A percentile compares a stretch with the other conserved stretches of the same genome.
Evolutionary conservation across 2,797 vertebrate genomes (phyloP).

Genomic region (Labeo calbasu): DNA sequence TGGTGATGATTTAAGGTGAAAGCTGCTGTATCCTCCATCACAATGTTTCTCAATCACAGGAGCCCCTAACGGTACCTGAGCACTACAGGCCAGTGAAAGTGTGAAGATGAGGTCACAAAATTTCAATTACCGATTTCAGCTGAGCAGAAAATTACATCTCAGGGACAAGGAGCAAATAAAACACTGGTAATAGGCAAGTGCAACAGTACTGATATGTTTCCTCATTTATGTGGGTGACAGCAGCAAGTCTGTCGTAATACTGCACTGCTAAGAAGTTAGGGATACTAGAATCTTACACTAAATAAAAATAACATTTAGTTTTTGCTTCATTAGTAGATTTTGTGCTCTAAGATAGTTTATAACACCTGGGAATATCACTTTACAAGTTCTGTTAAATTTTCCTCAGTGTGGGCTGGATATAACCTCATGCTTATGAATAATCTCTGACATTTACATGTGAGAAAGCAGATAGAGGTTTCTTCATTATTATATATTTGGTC

Average conservation of each 20-base stretch:
- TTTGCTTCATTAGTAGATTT: neutral
- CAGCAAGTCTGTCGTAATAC: neutral
- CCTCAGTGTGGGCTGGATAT: neutral
- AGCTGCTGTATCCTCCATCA: neutral
- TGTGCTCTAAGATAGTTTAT: neutral
- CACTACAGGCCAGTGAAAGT: neutral
- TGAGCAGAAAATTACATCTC: constrained; percentile 53
- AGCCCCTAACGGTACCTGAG: constrained; percentile 4
- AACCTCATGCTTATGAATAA: neutral
- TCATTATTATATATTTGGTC: constrained; percentile 7
- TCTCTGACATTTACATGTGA: constrained; percentile 4
- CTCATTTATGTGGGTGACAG: neutral
- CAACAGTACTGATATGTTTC: constrained; percentile 5
- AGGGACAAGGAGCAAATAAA: constrained; percentile 26
- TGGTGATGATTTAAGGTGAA: neutral
- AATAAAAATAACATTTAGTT: neutral
- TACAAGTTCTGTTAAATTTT: neutral
- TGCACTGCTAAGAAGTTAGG: neutral
- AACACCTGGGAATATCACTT: neutral
- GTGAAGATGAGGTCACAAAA: constrained; percentile 29
- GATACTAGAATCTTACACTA: neutral
- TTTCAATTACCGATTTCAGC: constrained; percentile 54
- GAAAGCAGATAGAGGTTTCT: neutral
- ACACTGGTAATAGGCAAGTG: constrained; percentile 12
- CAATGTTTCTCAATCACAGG: constrained; percentile 2